Evolutionary conservation across 2,888 invertebrate genomes (phyloP).

Genomic region (Metacarcinus magister): DNA sequence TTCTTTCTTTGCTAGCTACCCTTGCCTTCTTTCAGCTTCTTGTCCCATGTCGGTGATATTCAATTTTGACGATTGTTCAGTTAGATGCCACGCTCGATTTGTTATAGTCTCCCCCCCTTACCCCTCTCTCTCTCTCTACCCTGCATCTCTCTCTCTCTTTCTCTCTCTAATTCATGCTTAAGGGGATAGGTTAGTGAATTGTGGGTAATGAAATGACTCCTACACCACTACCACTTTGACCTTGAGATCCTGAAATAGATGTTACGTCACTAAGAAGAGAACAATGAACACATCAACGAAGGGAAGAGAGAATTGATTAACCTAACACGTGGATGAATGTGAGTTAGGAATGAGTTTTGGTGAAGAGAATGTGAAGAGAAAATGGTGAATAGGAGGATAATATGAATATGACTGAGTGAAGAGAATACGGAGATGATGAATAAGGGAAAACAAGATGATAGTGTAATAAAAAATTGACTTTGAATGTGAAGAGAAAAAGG

Average conservation of each 20-base stretch:
- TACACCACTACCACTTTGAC: not conserved
- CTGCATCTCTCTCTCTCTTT: not conserved
- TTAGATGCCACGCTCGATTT: conserved; percentile 66
- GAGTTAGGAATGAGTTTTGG: too few relatives aligned
- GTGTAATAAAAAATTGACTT: too few relatives aligned
- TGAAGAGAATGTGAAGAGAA: too few relatives aligned
- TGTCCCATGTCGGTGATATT: conserved; percentile 38
- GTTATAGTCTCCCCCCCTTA: conserved; percentile 17
- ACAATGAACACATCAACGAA: too few relatives aligned
- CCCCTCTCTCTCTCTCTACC: not conserved
- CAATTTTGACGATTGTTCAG: conserved; percentile 62
- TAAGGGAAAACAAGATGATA: too few relatives aligned
- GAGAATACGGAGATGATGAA: too few relatives aligned
- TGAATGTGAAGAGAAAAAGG: too few relatives aligned
- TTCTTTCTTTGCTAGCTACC: not conserved
- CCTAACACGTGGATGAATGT: too few relatives aligned
- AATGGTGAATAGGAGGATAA: too few relatives aligned
- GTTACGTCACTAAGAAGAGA: too few relatives aligned
- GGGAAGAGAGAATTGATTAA: too few relatives aligned
- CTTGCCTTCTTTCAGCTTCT: conserved; percentile 46
- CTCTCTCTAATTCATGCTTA: conserved; percentile 63
- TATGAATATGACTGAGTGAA: too few relatives aligned
- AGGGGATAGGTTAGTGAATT: conserved; percentile 57
- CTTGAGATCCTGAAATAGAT: not conserved
- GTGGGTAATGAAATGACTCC: conserved; percentile 67